Evolutionary conservation across 2,113 vertebrate species (phyloP), one percentile per base, ranked within the genome.

Genomic region (Chiloscyllium plagiosum): DNA sequence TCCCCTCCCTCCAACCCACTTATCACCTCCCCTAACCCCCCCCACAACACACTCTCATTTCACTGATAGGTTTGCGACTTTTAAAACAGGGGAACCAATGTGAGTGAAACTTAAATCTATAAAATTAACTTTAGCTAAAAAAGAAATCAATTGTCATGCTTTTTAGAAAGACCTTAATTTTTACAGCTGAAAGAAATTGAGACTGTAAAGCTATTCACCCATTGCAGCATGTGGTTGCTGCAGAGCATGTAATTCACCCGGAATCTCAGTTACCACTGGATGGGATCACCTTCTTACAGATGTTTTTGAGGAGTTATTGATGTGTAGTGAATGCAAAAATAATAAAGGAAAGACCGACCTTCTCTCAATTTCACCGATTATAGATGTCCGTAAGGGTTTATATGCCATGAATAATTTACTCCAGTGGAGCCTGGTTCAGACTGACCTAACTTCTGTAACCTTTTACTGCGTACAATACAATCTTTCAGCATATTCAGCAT

Each of bases 231-330:
- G 96, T 96, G 96, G 97, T 96, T 97, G 97, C 97, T 97, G 96
- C 97, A 97, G 97, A 97, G 97, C 97, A 92, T 96, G 96, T 97
- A 97, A 98, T 97, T 97, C 97, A 96, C 96, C 97, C 96, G 96
- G 96, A 97, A 97, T 97, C 97, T 96, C 96, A 97, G 97, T 96
- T 97, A 97, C 97, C 97, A 78, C 8, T 83, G 76, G 96, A 96
- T 96, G 78, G 96, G 95, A 47, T 80, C 89, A 50, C 96, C 96
- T 96, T 96, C 96, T 96, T 87, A 96, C 92, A 96, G 24, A 96
- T 66, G 96, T 96, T 96, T 96, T 96, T 95, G 80, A 68, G 96
- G 95, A 96, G 76, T 50, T 92, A 97, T 68, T 96, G 95, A 66
- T 52, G 87, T 47, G 61, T 95, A 90, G 95, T 96, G 94, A 96